A percentile compares a stretch with the other conserved stretches of the same genome.
phyloP scores from a whole-genome alignment of 2,113 vertebrate genomes.

The Poecile atricapillus region DNA sequence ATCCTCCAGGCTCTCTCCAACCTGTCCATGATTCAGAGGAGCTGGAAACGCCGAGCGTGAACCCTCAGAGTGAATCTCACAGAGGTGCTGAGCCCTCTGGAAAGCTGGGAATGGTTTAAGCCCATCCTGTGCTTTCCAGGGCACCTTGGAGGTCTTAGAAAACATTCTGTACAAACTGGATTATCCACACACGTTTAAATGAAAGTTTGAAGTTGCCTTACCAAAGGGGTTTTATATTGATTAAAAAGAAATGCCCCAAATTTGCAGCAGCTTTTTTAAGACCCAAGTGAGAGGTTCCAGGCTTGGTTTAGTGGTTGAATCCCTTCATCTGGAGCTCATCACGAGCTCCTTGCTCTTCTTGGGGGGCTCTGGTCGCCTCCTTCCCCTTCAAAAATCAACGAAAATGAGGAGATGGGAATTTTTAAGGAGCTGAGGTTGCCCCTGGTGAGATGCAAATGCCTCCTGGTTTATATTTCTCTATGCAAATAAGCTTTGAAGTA shows the following conservation, averaged over 20 bases:
- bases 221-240: rapidly evolving
- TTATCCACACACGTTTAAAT: rapidly evolving
- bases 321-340: background rate
- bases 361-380: rapidly evolving
- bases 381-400: background rate
- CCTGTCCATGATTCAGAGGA: background rate
- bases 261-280: background rate
- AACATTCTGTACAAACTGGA: background rate
- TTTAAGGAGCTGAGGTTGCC: background rate
- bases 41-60: background rate
- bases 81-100: background rate
- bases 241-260: background rate
- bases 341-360: background rate
- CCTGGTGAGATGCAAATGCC: background rate
- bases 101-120: background rate
- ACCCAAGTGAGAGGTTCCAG: background rate
- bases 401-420: background rate
- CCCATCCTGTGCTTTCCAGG: background rate
- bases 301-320: background rate
- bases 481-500: background rate
- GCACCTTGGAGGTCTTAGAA: background rate
- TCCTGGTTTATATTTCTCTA: background rate
- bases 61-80: background rate
- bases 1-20: background rate
- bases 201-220: background rate